Conservation (phyloP, 2,797 vertebrate genomes). For the Sebastes minor region DNA sequence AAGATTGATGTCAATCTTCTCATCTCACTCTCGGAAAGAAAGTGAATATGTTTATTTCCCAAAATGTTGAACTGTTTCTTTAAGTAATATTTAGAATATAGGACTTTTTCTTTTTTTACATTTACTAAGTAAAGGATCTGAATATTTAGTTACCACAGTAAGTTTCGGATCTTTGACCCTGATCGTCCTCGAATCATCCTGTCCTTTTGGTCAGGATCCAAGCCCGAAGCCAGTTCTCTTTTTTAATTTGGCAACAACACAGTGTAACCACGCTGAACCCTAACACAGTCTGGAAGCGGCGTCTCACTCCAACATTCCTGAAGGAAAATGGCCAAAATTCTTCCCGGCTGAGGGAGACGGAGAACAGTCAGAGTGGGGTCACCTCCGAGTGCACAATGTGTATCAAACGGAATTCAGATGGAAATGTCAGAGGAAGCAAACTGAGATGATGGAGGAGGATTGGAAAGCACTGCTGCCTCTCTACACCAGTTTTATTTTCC, state of each 20-base stretch:
- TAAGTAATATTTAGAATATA: background rate
- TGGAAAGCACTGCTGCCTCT: background rate
- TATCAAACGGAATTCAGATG: background rate
- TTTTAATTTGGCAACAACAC: constrained; percentile 27
- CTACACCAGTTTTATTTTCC: background rate
- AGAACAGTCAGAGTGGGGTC: constrained; percentile 18
- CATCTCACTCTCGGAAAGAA: too few relatives aligned
- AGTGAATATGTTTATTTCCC: too few relatives aligned
- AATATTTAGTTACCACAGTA: background rate
- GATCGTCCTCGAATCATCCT: background rate
- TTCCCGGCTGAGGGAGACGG: constrained; percentile 20
- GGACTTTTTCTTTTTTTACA: too few relatives aligned
- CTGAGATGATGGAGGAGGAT: background rate
- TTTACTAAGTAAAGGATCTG: background rate
- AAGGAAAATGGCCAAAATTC: constrained; percentile 32
- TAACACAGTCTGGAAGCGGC: constrained; percentile 1
- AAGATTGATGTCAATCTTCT: background rate
- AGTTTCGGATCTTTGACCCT: background rate
- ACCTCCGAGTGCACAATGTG: background rate
- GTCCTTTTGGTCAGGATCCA: background rate
- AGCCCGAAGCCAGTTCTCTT: constrained; percentile 23
- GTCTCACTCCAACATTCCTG: constrained; percentile 51
- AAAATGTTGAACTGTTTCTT: too few relatives aligned
- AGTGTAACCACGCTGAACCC: constrained; percentile 17
- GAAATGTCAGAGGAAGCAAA: background rate